Evolutionary conservation across 2,797 vertebrate genomes (phyloP).

Genomic region (Darevskia nairensis): DNA sequence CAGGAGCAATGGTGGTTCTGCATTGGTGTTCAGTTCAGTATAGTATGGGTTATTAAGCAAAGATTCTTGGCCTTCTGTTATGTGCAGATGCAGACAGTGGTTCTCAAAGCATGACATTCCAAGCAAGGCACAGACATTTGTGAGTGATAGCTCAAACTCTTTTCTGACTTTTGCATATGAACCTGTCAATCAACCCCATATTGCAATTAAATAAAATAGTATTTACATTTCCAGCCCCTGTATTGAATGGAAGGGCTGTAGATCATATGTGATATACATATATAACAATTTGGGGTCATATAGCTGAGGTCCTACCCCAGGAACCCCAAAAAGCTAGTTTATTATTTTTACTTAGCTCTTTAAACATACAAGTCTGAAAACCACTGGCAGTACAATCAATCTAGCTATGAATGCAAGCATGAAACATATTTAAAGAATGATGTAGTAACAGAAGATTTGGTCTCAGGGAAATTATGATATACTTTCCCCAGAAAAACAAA

Average conservation of each 20-base stretch:
- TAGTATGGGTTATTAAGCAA: too few species aligned
- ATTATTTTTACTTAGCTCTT: too few species aligned
- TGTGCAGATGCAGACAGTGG: not conserved
- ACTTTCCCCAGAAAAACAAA: not conserved
- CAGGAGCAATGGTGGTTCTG: too few species aligned
- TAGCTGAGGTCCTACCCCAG: too few species aligned
- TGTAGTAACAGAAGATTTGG: not conserved
- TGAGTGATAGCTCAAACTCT: not conserved
- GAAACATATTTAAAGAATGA: not conserved
- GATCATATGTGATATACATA: too few species aligned
- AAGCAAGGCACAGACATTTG: not conserved
- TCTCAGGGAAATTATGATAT: not conserved
- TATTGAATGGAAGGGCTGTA: not conserved
- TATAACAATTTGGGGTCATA: too few species aligned
- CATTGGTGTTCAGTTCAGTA: fast-evolving
- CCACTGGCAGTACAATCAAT: not conserved
- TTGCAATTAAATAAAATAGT: not conserved
- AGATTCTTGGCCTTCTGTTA: too few species aligned
- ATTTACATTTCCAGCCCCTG: not conserved
- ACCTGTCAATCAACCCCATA: not conserved
- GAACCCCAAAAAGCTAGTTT: too few species aligned
- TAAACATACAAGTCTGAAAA: too few species aligned
- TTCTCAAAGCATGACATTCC: not conserved
- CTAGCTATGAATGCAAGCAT: not conserved
- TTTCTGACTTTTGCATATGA: not conserved